Evolutionary conservation across 2,113 vertebrate genomes (phyloP).

Genomic region (Gnathonemus echidnorhynchus): DNA sequence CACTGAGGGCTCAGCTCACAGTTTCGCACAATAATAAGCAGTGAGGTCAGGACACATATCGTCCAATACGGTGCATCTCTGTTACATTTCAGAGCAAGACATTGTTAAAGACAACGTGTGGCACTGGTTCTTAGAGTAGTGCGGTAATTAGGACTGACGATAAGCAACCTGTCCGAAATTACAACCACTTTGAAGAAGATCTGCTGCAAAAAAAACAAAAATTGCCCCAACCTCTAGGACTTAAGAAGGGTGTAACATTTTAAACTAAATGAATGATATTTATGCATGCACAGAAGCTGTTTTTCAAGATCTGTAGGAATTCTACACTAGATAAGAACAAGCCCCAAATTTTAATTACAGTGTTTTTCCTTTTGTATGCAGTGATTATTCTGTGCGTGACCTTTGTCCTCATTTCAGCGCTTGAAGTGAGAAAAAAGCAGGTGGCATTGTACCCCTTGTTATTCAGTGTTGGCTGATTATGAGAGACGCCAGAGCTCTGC

Average conservation of each 20-base stretch:
- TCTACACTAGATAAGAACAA: not conserved
- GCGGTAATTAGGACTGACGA: not conserved
- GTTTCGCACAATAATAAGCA: not conserved
- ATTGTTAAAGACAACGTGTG: not conserved
- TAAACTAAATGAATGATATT: not conserved
- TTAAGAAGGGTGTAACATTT: not conserved
- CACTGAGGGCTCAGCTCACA: not conserved
- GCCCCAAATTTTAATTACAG: not conserved
- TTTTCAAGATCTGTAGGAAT: not conserved
- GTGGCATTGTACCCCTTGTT: not conserved
- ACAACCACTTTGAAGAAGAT: not conserved
- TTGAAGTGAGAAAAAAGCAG: not conserved
- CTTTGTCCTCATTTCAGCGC: not conserved
- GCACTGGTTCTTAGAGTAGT: not conserved
- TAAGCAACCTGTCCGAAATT: not conserved
- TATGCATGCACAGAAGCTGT: not conserved
- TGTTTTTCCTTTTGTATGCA: not conserved
- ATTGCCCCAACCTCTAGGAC: not conserved
- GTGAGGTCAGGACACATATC: not conserved
- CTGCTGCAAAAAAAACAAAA: not conserved
- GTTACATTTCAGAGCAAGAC: not conserved
- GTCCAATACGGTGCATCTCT: not conserved
- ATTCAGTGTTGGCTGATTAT: not conserved
- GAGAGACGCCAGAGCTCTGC: not conserved
- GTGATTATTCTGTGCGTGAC: not conserved